phyloP scores from a whole-genome alignment of 92 coral and sea anemone species.

The Porites divaricata region DNA sequence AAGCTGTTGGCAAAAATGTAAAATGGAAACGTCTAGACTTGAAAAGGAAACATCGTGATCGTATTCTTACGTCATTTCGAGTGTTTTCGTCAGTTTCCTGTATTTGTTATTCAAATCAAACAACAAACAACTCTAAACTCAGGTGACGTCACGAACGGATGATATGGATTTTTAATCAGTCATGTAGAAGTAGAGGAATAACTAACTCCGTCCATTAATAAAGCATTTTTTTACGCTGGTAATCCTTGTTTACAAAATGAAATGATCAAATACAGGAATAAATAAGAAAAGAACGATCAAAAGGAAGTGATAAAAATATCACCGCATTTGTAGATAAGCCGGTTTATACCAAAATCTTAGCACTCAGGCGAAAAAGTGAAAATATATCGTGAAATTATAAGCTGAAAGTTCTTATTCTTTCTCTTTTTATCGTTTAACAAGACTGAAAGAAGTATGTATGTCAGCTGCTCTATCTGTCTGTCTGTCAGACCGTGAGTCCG shows the following conservation, averaged over 20 bases:
- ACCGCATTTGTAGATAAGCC: neutral
- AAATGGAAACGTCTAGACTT: neutral
- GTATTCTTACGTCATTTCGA: neutral
- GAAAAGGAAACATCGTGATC: neutral
- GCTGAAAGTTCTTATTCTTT: too few species aligned
- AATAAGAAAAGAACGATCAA: neutral
- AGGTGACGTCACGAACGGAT: neutral
- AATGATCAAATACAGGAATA: too few species aligned
- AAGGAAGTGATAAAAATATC: too few species aligned
- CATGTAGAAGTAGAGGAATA: neutral
- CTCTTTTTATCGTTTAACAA: too few species aligned
- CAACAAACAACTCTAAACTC: neutral
- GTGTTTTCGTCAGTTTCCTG: neutral
- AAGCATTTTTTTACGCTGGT: neutral
- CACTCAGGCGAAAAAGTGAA: too few species aligned
- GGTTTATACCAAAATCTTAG: too few species aligned
- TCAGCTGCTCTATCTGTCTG: neutral
- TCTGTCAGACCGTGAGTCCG: neutral
- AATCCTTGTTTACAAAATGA: neutral
- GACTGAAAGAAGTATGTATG: too few species aligned
- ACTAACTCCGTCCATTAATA: neutral
- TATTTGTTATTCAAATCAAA: constrained; percentile 3
- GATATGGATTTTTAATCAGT: neutral
- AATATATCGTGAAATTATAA: too few species aligned
- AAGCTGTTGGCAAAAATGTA: neutral